Base-by-base conservation (phyloP, 2,113 vertebrate species). In the Phasianus colchicus region DNA sequence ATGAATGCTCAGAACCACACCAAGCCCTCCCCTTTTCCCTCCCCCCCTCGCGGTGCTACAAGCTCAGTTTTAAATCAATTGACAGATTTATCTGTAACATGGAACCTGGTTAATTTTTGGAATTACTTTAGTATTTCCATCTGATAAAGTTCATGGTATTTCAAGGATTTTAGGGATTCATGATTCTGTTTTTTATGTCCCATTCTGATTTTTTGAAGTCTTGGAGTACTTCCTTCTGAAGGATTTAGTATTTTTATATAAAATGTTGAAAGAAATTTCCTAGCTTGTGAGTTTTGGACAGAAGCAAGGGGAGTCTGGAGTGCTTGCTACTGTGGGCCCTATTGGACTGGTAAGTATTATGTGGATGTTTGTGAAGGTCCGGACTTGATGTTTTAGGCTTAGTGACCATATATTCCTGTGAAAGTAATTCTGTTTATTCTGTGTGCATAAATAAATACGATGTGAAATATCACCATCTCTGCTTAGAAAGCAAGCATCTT, bases 381-480 rank as follows among this genome's bases (percentile, higher is more conserved):
- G 32, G 13, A 1, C 18, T 86, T 67, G 14, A 20, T 84, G 14
- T 29, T 13, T 27, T 40, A 19, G 20, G 5, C 52, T 22, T 57
- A n/a, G 52, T 79, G 25, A 55, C 48, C 71, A 84, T 84, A 47
- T 79, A 17, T n/a, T 42, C 24, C 42, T 52, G 2, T 57, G n/a
- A 87, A 87, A 75, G 15, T 42, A 24, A 77, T 57, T 32, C 6
- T 48, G 2, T 75, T 17, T 19, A 13, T 43, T 6, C 0, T 34
- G 8, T 72, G 3, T 55, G 16, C 8, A 45, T 48, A 90, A 70
- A 57, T 13, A 17, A 5, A 29, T 25, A 36, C 77, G 54, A 38
- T 0, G 2, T 5, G 45, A 21, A 70, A 63, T 25, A 5, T 32
- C 9, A 9, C 1, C 2, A 2, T 22, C 18, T 63, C 22, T 76